Conservation (phyloP, 2,797 vertebrate species). For the Malurus leucopterus region DNA sequence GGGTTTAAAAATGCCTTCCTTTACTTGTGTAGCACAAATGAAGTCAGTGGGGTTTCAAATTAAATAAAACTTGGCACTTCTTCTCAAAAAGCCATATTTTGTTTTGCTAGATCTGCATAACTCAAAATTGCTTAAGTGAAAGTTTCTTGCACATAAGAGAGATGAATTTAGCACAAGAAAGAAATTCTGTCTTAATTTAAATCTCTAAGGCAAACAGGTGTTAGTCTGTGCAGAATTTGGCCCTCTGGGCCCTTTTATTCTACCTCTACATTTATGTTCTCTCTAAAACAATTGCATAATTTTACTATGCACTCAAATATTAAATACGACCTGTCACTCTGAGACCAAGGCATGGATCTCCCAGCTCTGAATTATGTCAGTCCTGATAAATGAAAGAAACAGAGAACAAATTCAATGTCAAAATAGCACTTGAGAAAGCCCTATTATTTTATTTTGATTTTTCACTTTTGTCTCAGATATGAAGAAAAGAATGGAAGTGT, state of each 20-base stretch:
- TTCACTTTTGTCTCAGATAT: background rate
- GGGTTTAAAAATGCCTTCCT: conserved; percentile 33
- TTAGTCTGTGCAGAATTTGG: conserved; percentile 18
- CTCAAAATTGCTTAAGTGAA: conserved; percentile 38
- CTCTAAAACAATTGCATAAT: background rate
- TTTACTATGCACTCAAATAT: background rate
- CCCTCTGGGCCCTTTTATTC: background rate
- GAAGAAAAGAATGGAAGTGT: background rate
- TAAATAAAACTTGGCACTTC: conserved; percentile 39
- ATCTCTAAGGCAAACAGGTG: conserved; percentile 39
- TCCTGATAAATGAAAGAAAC: background rate
- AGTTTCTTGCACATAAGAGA: conserved; percentile 39
- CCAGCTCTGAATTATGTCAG: background rate
- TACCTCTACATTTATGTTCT: background rate
- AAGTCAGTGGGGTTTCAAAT: conserved; percentile 48
- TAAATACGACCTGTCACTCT: background rate
- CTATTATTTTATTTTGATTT: background rate
- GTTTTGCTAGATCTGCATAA: conserved; percentile 52
- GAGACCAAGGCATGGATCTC: background rate
- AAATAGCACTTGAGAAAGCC: background rate
- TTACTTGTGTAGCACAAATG: conserved; percentile 40
- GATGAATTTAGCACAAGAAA: conserved; percentile 41
- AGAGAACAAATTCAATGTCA: background rate
- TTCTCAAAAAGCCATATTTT: conserved; percentile 48
- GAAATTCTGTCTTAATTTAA: conserved; percentile 44